phyloP scores from a whole-genome alignment of 2,797 vertebrate genomes.

The Gorsachius magnificus region DNA sequence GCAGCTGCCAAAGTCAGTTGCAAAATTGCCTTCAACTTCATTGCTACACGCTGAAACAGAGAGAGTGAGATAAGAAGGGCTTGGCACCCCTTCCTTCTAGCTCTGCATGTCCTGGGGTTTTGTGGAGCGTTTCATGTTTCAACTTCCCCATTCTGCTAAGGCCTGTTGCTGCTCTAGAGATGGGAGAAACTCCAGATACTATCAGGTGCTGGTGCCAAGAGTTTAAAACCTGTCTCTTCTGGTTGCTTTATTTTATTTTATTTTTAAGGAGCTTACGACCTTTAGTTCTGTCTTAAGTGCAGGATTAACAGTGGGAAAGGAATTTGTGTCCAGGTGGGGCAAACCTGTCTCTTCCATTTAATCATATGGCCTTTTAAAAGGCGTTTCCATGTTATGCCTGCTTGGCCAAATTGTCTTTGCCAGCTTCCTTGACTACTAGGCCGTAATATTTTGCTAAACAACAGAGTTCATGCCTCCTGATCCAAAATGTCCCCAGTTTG shows the following conservation, averaged over 20 bases:
- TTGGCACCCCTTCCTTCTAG: background rate
- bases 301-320: background rate
- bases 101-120: background rate
- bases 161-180: background rate
- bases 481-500: background rate
- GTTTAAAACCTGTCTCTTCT: background rate
- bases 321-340: conserved; percentile 4
- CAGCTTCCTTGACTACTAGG: background rate
- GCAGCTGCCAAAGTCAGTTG: background rate
- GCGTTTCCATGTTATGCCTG: background rate
- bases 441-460: background rate
- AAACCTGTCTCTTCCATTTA: background rate
- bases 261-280: background rate
- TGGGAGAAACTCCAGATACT: conserved; percentile 5
- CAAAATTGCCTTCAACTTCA: conserved; percentile 1
- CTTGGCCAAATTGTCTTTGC: background rate
- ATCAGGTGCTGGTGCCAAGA: background rate
- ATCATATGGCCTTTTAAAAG: background rate
- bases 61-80: conserved; percentile 22
- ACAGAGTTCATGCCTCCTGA: background rate
- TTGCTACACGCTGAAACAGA: background rate
- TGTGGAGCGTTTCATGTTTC: background rate
- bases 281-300: background rate
- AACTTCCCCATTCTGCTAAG: background rate
- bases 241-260: background rate